Base-by-base conservation (phyloP, 2,113 vertebrate species). In the Ammospiza nelsoni region DNA sequence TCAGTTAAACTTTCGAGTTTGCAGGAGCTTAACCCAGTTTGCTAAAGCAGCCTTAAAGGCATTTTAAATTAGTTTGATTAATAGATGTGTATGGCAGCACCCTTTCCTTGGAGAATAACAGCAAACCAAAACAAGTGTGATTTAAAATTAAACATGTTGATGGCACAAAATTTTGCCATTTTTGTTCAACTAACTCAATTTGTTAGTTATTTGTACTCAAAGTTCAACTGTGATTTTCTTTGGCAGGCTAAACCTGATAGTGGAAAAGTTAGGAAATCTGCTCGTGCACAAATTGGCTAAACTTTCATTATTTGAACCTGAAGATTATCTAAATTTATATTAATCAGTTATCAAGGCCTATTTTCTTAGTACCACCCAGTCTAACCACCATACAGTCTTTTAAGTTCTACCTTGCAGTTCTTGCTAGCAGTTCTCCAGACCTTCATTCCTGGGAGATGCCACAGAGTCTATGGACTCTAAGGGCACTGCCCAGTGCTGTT, bases 31-130 rank as follows among this genome's bases (percentile, higher is more conserved):
- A 51, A 52, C 9, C 20, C 46, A 13, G 12, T n/a, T 33, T 2
- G 13, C 24, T n/a, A 9, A 31, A 71, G 19, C 19, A 16, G 31
- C 4, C 57, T 28, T 18, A 15, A 25, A 33, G 27, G 22, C 29
- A 6, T 18, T 55, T 55, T 51, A 33, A n/a, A 27, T 62, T 69
- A 9, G 24, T 63, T 51, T 49, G n/a, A 66, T 69, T 41, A 24
- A 37, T 16, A 10, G 0, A 3, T 9, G 39, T 19, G 28, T 25
- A 2, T 9, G 28, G 31, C 66, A 27, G 2, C 35, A 11, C 15
- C 23, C 5, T 29, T 54, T 48, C 44, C 35, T 18, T 21, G 7
- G 58, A 37, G 37, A 31, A 25, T 44, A n/a, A 16, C 2, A 62
- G 46, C 6, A 52, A 57, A 19, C 27, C 5, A 43, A 62, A 52